A percentile compares a stretch with the other conserved stretches of the same genome.
Evolutionary conservation across 2,888 invertebrate species (phyloP).

Genomic region (Hyalella azteca): DNA sequence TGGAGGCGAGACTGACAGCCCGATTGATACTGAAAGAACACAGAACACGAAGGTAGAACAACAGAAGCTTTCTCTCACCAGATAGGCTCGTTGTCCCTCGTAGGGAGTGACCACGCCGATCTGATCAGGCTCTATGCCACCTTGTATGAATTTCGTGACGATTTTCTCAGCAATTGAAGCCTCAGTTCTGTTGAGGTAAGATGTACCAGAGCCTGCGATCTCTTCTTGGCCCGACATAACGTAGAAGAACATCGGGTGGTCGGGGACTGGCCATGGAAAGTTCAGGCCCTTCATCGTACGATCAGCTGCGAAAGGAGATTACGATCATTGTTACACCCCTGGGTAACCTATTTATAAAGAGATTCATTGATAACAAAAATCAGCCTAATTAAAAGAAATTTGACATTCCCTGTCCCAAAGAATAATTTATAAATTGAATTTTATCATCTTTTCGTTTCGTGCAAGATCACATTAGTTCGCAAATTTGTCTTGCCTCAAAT

Average conservation of each 20-base stretch:
- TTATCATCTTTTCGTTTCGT: no score
- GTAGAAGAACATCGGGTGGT: constrained; percentile 98
- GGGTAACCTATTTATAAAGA: neutral
- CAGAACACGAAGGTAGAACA: no score
- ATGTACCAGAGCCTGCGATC: constrained; percentile 97
- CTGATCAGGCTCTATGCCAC: constrained; percentile 95
- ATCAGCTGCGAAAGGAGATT: constrained; percentile 71
- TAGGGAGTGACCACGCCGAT: constrained; percentile 99
- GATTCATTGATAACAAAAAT: constrained; percentile 20
- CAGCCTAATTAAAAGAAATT: no score
- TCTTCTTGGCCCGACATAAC: constrained; percentile 97
- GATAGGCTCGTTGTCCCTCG: constrained; percentile 96
- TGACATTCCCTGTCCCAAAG: neutral
- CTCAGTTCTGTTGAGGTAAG: constrained; percentile 97
- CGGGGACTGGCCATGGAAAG: constrained; percentile 96
- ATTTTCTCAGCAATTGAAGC: constrained; percentile 98
- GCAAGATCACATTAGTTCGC: no score
- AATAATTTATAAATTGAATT: neutral
- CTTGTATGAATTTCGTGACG: constrained; percentile 90
- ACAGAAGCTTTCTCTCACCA: constrained; percentile 69
- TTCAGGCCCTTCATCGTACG: constrained; percentile 86
- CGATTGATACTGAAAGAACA: no score
- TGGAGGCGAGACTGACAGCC: no score
- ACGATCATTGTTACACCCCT: neutral
- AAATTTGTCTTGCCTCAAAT: no score